phyloP scores from a whole-genome alignment of 2,888 invertebrate species.

The Drosophila subsilvestris region DNA sequence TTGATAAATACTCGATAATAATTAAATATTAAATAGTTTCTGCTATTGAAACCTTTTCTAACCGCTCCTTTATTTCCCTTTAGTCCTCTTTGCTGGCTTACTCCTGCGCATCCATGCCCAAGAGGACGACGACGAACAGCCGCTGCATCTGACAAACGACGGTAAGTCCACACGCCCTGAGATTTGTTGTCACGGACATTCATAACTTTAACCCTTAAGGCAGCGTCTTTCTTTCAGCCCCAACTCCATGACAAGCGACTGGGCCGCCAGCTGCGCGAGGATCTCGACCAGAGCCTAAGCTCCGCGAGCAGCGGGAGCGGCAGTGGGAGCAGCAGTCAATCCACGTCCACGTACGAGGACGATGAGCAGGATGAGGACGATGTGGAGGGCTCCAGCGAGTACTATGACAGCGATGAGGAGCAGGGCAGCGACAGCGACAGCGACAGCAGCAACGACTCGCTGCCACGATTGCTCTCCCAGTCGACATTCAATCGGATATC shows the following conservation, averaged over 20 bases:
- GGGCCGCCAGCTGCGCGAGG: constrained; percentile 49
- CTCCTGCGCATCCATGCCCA: constrained; percentile 2
- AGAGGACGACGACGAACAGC: constrained; percentile 64
- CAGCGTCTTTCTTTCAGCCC: constrained; percentile 84
- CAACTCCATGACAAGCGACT: constrained; percentile 68
- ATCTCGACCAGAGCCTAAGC: constrained; percentile 40
- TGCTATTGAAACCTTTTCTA: not conserved
- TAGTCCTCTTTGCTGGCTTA: constrained; percentile 44
- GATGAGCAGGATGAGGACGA: constrained; percentile 59
- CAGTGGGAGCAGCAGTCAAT: constrained; percentile 44
- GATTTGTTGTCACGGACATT: constrained; percentile 50
- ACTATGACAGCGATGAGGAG: constrained; percentile 78
- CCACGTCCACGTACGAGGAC: constrained; percentile 50
- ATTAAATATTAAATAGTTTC: not conserved
- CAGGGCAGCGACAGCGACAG: constrained; percentile 63
- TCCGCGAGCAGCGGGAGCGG: constrained; percentile 54
- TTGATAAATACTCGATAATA: not conserved
- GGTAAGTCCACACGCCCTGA: constrained; percentile 68
- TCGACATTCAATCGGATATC: constrained; percentile 87
- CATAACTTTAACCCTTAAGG: constrained; percentile 82
- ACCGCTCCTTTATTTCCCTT: not conserved
- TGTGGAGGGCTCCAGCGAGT: constrained; percentile 71
- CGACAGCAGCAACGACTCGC: constrained; percentile 64
- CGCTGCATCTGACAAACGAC: constrained; percentile 76
- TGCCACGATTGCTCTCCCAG: constrained; percentile 86